These are phyloP conservation scores for Lepilemur ruficaudatus DNA, from an alignment of 2,797 vertebrate genomes.

Conservation along the genomic window DNA sequence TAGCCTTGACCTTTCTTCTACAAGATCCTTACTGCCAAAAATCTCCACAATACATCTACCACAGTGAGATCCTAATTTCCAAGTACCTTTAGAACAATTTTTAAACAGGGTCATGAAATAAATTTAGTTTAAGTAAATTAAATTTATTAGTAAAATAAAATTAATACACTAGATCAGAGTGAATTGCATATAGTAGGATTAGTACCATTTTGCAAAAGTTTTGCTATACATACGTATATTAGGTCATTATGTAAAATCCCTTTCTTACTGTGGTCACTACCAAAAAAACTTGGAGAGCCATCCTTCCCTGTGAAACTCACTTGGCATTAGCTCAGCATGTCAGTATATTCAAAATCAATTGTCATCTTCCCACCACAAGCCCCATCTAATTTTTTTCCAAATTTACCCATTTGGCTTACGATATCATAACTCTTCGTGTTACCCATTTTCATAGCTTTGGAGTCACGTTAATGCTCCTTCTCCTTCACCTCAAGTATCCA, in stretches of 20 bases:
- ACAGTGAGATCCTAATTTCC: background rate
- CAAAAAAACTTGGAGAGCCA: background rate
- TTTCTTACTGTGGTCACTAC: background rate
- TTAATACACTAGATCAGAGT: background rate
- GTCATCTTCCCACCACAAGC: background rate
- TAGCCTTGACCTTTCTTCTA: background rate
- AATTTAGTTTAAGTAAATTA: background rate
- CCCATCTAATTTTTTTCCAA: background rate
- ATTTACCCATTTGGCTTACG: background rate
- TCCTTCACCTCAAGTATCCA: background rate
- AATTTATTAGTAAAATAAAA: constrained; percentile 46
- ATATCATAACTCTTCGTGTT: background rate
- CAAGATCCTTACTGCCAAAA: background rate
- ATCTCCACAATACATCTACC: background rate
- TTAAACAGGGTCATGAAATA: background rate
- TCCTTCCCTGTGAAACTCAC: background rate
- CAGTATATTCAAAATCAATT: background rate
- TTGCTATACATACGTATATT: background rate
- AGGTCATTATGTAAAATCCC: background rate
- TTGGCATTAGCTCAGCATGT: background rate
- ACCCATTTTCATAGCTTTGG: background rate
- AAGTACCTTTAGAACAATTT: background rate
- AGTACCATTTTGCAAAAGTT: background rate
- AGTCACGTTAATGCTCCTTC: background rate
- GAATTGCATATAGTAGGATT: background rate